phyloP scores from a whole-genome alignment of 2,797 vertebrate genomes.

The Cercopithecus mitis region DNA sequence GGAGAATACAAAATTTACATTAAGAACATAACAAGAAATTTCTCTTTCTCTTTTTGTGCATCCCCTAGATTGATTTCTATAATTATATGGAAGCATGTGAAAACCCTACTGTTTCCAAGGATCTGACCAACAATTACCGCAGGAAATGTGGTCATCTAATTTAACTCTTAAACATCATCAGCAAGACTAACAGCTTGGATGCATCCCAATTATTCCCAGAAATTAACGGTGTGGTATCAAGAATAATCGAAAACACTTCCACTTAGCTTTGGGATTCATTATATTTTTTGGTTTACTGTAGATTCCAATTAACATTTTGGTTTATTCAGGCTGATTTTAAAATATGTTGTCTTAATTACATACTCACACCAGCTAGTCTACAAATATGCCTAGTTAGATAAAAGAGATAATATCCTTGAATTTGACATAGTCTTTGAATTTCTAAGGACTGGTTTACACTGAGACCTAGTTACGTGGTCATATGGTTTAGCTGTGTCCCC shows the following conservation, averaged over 20 bases:
- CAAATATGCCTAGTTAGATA: not conserved
- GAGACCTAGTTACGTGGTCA: not conserved
- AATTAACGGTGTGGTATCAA: conserved; percentile 26
- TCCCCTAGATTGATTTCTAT: not conserved
- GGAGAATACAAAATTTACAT: not conserved
- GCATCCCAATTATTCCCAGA: not conserved
- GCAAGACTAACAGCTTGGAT: not conserved
- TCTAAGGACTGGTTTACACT: not conserved
- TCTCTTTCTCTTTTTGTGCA: not conserved
- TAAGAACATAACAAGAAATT: not conserved
- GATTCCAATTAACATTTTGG: conserved; percentile 42
- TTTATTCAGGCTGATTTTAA: conserved; percentile 10
- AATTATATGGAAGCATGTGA: not conserved
- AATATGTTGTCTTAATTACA: conserved; percentile 19
- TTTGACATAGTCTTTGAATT: not conserved
- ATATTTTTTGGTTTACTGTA: not conserved
- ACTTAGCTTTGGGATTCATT: not conserved
- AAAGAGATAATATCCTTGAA: not conserved
- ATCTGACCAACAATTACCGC: not conserved
- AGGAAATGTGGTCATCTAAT: not conserved
- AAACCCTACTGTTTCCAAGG: not conserved
- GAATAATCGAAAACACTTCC: conserved; percentile 35
- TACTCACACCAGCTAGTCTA: not conserved
- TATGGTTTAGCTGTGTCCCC: not conserved
- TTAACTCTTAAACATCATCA: conserved; percentile 30